phyloP scores from a whole-genome alignment of 2,888 invertebrate genomes.

The Hyles lineata region DNA sequence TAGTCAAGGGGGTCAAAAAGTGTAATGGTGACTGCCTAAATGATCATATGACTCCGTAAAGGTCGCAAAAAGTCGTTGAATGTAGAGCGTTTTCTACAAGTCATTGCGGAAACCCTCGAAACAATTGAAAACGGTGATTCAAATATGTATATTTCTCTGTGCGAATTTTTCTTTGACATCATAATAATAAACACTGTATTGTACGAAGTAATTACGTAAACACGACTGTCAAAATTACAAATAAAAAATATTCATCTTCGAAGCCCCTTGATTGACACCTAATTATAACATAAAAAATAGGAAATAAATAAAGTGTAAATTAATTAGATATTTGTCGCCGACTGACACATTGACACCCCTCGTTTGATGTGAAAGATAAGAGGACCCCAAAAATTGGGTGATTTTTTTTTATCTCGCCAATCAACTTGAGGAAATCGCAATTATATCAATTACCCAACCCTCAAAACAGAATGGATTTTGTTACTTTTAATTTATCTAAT shows the following conservation, averaged over 20 bases:
- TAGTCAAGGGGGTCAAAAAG: too few relatives aligned
- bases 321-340: constrained; percentile 68
- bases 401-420: constrained; percentile 37
- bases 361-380: constrained; percentile 61
- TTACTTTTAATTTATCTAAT: constrained; percentile 20
- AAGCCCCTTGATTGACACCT: background rate
- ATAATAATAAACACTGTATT: too few relatives aligned
- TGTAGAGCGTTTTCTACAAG: too few relatives aligned
- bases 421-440: constrained; percentile 67
- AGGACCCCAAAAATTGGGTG: constrained; percentile 46
- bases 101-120: too few relatives aligned
- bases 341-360: constrained; percentile 62
- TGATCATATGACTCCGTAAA: too few relatives aligned
- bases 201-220: too few relatives aligned
- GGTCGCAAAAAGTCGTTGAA: too few relatives aligned
- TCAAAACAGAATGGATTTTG: constrained; percentile 14
- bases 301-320: constrained; percentile 44
- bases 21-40: too few relatives aligned
- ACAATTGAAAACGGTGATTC: too few relatives aligned
- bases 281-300: constrained; percentile 26
- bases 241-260: background rate
- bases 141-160: too few relatives aligned
- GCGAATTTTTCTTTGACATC: too few relatives aligned
- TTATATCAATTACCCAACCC: constrained; percentile 72
- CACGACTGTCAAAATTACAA: too few relatives aligned